Conservation (phyloP, 2,888 invertebrate genomes). For the Mellilla xanthometata region DNA sequence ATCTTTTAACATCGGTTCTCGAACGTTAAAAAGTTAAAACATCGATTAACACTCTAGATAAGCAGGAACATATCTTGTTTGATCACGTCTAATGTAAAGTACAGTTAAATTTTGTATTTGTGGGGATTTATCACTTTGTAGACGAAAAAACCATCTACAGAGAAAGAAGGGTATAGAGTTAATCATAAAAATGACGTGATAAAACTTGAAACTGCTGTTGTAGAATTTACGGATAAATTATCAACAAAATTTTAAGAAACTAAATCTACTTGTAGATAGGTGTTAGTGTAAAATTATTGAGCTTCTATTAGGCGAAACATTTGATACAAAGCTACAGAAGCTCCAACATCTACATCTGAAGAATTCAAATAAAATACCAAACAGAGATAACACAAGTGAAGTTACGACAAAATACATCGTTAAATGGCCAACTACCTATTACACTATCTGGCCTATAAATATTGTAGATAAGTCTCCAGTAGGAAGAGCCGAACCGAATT, state of each 20-base stretch:
- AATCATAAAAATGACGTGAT: too few species aligned
- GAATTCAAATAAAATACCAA: constrained; percentile 19
- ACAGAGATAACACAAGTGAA: constrained; percentile 8
- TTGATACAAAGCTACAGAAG: too few species aligned
- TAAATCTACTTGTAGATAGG: too few species aligned
- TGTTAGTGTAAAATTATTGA: too few species aligned
- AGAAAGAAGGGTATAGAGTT: too few species aligned
- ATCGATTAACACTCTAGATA: constrained; percentile 11
- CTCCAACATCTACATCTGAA: constrained; percentile 4
- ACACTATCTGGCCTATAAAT: constrained; percentile 54
- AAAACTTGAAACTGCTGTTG: too few species aligned
- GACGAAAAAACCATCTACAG: too few species aligned
- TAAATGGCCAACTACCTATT: constrained; percentile 44
- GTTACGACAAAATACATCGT: constrained; percentile 37
- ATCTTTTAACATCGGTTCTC: constrained; percentile 10
- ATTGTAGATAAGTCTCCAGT: constrained; percentile 44
- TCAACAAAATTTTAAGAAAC: too few species aligned
- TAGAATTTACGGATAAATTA: too few species aligned
- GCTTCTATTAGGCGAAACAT: too few species aligned
- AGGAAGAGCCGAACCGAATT: constrained; percentile 44
- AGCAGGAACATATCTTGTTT: constrained; percentile 1
- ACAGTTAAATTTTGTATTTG: neutral
- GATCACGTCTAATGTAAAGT: neutral
- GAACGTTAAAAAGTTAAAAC: constrained; percentile 14
- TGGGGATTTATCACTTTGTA: too few species aligned